Base-by-base conservation (phyloP, 2,797 vertebrate species). In the Phataginus tricuspis region DNA sequence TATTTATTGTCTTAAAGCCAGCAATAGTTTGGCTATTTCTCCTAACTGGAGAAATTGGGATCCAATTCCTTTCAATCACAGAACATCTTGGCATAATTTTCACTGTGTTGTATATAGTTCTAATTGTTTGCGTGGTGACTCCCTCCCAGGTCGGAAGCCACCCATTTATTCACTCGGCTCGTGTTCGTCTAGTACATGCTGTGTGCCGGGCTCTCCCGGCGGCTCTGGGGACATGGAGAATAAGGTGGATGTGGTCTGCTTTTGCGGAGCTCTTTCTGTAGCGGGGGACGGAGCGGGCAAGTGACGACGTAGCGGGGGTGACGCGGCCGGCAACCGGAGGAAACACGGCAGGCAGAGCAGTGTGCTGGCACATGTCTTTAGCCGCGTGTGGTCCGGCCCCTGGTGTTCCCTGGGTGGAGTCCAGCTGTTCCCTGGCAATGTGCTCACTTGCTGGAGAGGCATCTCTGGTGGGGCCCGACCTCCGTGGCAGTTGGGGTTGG, bases 41-140 rank as follows among this genome's bases (percentile, higher is more conserved):
- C 84, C 31, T 37, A 42, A 25, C 55, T 5, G 23, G 94, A 57
- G 84, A 69, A 59, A 10, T 2, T 12, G 59, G 31, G 49, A 8
- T 80, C 37, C 2, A 1, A 0, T 19, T 66, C 37, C 55, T 27
- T 3, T 7, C 3, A 0, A 66, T 23, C 21, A 4, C 0, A 5
- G 75, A 19, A 0, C 4, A 0, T 2, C 55, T 37, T n/a, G 45
- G 66, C 34, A 0, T 4, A 9, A 1, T 3, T 0, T 15, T 39
- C n/a, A 21, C 69, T 0, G 23, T 45, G 72, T 21, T 39, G 31
- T 4, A 19, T 39, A 25, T 4, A 19, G 29, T 14, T 42, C 25
- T 55, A 2, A 10, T 27, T 31, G 19, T 14, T 4, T 0, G 1
- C 19, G 29, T 7, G 0, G 1, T 1, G 0, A 1, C 9, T 14